Evolutionary conservation across 2,888 invertebrate genomes (phyloP).

Genomic region (Seira sanloemensis): DNA sequence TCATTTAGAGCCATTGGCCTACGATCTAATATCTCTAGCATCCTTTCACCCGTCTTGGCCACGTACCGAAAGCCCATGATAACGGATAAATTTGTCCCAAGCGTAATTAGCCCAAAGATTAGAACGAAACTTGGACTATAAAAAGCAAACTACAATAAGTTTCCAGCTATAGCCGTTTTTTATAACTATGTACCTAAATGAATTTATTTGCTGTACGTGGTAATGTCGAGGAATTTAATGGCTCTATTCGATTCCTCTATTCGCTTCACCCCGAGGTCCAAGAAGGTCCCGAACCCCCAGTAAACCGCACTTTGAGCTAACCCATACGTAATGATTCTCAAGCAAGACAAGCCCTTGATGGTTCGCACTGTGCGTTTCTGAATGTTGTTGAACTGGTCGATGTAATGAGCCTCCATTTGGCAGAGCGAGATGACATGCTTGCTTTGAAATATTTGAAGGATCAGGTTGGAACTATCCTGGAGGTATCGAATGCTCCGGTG

Average conservation of each 20-base stretch:
- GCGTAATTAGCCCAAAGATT: slow-evolving; percentile 35
- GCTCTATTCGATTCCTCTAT: background rate
- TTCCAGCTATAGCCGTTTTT: too few relatives aligned
- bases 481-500: slow-evolving; percentile 26
- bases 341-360: slow-evolving; percentile 12
- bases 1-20: slow-evolving; percentile 18
- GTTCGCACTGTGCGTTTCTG: slow-evolving; percentile 27
- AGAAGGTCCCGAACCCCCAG: slow-evolving; percentile 43
- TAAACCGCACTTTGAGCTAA: slow-evolving; percentile 44
- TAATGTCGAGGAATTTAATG: slow-evolving; percentile 21
- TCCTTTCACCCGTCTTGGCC: slow-evolving; percentile 31
- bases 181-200: too few relatives aligned
- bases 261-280: slow-evolving; percentile 41
- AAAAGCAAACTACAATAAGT: too few relatives aligned
- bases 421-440: slow-evolving; percentile 47
- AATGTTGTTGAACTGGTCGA: slow-evolving; percentile 39
- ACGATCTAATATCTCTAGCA: slow-evolving; percentile 35
- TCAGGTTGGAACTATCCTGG: slow-evolving; percentile 43
- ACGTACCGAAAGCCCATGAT: slow-evolving; percentile 42
- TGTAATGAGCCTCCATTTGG: slow-evolving; percentile 60
- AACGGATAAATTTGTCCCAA: slow-evolving; percentile 56
- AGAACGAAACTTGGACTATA: slow-evolving; percentile 42
- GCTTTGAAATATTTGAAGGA: slow-evolving; percentile 56
- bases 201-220: slow-evolving; percentile 21
- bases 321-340: slow-evolving; percentile 50